Evolutionary conservation across 2,888 invertebrate species (phyloP), one percentile per base, ranked within the genome.

Genomic region (Eupithecia subumbrata): DNA sequence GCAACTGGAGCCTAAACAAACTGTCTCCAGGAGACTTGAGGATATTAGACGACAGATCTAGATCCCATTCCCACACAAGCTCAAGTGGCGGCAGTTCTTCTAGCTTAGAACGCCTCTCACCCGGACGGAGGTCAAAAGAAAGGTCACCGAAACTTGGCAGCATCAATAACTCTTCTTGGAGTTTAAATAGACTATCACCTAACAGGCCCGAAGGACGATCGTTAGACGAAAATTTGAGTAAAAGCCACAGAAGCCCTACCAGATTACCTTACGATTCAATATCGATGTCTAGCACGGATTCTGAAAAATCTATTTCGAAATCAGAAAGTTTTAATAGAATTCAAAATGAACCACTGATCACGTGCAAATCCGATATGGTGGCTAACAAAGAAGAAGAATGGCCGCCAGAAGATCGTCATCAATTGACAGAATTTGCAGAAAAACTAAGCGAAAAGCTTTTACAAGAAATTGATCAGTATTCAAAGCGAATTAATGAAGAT

Each of bases 401-500:
- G 96, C 83, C 89, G 1, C 95, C 95, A 73, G 96, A 96, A 75
- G 77, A 96, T 79, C 96, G 96, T 80, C 95, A 96, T 79, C 96
- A 96, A 83, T 93, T 97, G 78, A 96, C 96, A 3, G 97, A 97
- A 84, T 97, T 97, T 84, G 97, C 97, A 1, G 97, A 98, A 85
- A 96, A 97, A 86, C 91, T 98, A n/a, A 97, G 97, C 85, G 97
- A 97, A 85, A 97, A 97, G 87, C 91, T 98, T 78, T 95, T 97
- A 74, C 96, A 97, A 80, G 97, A 98, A 90, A 96, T 97, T 79
- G 97, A 97, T 85, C 96, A 95, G 85, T 95, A 95, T 82, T 95
- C 95, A 48, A 95, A 95, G 84, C 87, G 94, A 69, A 94, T 95
- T 40, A 95, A 92, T 71, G 95, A 95, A 83, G 95, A 95, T 80